These are phyloP conservation scores for Pangasius macronema DNA, from an alignment of 2,797 vertebrate species.

Conservation along the genomic window DNA sequence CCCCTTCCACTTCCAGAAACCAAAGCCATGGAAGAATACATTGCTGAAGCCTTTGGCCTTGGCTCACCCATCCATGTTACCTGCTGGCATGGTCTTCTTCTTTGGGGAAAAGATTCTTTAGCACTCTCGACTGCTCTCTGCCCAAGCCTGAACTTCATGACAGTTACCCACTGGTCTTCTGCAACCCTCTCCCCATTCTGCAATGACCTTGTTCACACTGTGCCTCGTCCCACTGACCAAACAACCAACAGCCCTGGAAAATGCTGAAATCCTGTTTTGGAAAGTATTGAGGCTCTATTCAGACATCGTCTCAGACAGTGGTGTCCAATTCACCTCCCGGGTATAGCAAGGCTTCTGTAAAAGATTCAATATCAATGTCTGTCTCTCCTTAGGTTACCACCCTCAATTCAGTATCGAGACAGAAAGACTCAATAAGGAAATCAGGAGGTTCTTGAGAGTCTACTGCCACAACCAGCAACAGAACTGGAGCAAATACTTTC, in stretches of 20 bases:
- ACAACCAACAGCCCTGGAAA: background rate
- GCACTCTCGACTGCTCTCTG: no score
- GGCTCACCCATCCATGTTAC: background rate
- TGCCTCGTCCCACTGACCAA: background rate
- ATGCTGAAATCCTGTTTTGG: background rate
- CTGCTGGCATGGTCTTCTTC: background rate
- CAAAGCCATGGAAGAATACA: background rate
- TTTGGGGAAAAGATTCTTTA: background rate
- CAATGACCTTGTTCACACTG: background rate
- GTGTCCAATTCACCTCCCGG: background rate
- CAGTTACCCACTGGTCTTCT: no score
- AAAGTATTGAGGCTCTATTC: background rate
- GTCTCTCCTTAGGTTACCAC: background rate
- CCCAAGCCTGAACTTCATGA: no score
- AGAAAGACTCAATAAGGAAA: background rate
- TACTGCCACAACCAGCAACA: background rate
- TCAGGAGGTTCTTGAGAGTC: background rate
- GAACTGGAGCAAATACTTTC: background rate
- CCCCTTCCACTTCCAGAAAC: background rate
- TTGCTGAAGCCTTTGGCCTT: background rate
- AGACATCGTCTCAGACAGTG: no score
- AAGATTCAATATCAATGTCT: background rate
- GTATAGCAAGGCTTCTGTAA: background rate
- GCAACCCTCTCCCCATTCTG: no score
- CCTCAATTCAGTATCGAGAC: background rate